phyloP scores from a whole-genome alignment of 2,888 invertebrate genomes.

The Cerceris ruficornis region DNA sequence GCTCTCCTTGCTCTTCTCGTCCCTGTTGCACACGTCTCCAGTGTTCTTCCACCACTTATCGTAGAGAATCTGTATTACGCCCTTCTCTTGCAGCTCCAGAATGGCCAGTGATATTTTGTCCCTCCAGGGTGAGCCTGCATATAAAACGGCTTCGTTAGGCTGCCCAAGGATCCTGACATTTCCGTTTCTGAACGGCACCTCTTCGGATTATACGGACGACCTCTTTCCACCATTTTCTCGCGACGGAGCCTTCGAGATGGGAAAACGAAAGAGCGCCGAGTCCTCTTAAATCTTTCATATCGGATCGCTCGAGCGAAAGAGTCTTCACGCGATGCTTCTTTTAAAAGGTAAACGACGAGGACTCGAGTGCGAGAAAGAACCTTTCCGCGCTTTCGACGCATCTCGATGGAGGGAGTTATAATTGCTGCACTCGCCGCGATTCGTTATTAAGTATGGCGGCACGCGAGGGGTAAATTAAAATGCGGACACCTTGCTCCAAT shows the following conservation, averaged over 20 bases:
- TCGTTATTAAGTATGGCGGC: not conserved
- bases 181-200: conserved; percentile 13
- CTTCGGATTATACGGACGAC: not conserved
- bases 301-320: not conserved
- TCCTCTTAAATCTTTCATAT: conserved; percentile 1
- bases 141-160: conserved; percentile 63
- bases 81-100: conserved; percentile 96
- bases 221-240: not conserved
- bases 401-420: not conserved
- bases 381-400: not conserved
- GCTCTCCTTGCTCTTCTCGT: conserved; percentile 93
- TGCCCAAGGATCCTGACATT: conserved; percentile 45
- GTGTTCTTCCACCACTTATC: conserved; percentile 99
- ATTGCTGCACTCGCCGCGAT: conserved; percentile 14
- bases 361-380: not conserved
- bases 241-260: not conserved
- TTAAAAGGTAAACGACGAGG: not conserved
- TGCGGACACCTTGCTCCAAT: conserved; percentile 16
- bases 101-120: conserved; percentile 98
- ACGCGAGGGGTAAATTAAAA: conserved; percentile 10
- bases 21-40: conserved; percentile 94
- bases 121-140: conserved; percentile 93
- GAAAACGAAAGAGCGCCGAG: not conserved
- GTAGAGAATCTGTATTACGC: conserved; percentile 95
- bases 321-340: not conserved